phyloP scores from a whole-genome alignment of 1,140 invertebrate species.

The Atta colombica region DNA sequence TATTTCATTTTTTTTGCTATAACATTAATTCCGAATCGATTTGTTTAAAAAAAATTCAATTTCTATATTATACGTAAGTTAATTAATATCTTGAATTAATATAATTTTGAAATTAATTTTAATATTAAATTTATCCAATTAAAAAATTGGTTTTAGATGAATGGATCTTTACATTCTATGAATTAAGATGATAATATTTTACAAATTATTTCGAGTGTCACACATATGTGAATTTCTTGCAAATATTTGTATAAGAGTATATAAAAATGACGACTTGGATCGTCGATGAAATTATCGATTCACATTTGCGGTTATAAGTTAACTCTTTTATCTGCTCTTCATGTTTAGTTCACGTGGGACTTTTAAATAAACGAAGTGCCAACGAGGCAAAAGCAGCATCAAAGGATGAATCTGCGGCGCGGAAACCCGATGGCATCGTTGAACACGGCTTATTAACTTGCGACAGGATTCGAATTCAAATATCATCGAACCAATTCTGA shows the following conservation, averaged over 20 bases:
- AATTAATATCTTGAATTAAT: neutral
- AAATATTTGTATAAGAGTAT: neutral
- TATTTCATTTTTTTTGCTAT: neutral
- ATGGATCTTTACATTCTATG: neutral
- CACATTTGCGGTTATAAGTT: neutral
- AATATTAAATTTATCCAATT: neutral
- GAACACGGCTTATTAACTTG: constrained; percentile 58
- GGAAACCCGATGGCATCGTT: constrained; percentile 55
- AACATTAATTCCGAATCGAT: neutral
- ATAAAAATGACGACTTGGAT: neutral
- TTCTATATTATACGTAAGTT: neutral
- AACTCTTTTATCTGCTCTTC: neutral
- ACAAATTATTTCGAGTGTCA: neutral
- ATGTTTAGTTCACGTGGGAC: neutral
- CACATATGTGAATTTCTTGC: neutral
- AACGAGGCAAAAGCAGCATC: constrained; percentile 41
- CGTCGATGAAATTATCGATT: neutral
- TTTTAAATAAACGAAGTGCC: constrained; percentile 57
- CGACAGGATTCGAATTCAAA: constrained; percentile 54
- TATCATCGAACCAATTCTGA: constrained; percentile 51
- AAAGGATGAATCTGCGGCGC: constrained; percentile 48
- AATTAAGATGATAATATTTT: neutral
- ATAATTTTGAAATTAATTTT: neutral
- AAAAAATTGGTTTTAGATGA: neutral
- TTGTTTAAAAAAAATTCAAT: neutral